Base-by-base conservation (phyloP, 2,888 invertebrate genomes). In the Rhodophaea formosa region DNA sequence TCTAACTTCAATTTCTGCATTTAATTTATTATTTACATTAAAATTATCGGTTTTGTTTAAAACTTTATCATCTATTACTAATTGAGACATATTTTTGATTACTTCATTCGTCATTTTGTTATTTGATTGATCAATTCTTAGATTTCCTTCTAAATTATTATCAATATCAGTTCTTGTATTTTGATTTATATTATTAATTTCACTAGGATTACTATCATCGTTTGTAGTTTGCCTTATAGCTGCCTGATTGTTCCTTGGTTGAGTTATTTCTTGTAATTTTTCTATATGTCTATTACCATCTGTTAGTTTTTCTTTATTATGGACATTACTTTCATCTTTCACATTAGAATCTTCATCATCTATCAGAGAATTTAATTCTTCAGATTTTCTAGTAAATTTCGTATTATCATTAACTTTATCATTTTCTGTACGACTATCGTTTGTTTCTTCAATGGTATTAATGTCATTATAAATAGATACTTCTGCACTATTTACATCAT, bases 81-180 rank as follows among this genome's bases (percentile, higher is more conserved):
- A 5, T 30, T 53, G 53, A 14, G 29, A 43, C 35, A 54, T 16
- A 12, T n/a, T 7, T 12, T 30, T 54, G 16, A 2, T 32, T 16
- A 16, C 0, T 49, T 47, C 8, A 43, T 8, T 30, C 15, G 5
- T 16, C 6, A 12, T 30, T n/a, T 47, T 39, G 45, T 56, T 58
- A 32, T 32, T 39, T 35, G 12, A 14, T 5, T n/a, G 7, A 14
- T 17, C 8, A 16, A 14, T 29, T 56, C 0, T 77, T 72, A 45
- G 51, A 61, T 56, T 53, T 16, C 2, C 74, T n/a, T 57, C 35
- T 42, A 17, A 15, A 16, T 45, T 32, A 14, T 35, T 35, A 29
- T 29, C 8, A 23, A 14, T 39, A 23, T 35, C 35, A 17, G 35
- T 17, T 39, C 15, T 16, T 39, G 39, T 39, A 39, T 23, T 5